Percentiles rank a stretch among this genome's conserved stretches.
Conservation (phyloP, 2,797 vertebrate genomes). For the Hydrolagus colliei region DNA sequence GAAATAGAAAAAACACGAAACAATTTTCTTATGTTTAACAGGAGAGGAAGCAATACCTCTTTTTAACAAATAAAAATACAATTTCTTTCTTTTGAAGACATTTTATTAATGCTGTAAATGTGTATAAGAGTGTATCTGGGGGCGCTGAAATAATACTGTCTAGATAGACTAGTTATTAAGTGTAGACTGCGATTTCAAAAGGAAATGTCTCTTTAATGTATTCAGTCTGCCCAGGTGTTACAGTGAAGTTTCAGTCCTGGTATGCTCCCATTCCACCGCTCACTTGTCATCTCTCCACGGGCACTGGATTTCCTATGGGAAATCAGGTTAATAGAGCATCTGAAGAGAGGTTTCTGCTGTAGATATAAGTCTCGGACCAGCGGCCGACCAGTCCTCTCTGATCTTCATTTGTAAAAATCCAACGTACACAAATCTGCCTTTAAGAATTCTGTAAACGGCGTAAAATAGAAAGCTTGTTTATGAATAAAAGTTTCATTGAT, state of each 20-base stretch:
- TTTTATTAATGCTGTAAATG: neutral
- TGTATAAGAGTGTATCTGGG: neutral
- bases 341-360: neutral
- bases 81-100: conserved; percentile 10
- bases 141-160: neutral
- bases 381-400: neutral
- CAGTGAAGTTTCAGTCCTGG: neutral
- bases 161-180: neutral
- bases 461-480: neutral
- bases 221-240: conserved; percentile 23
- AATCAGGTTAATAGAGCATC: neutral
- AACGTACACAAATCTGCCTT: neutral
- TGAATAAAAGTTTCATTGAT: neutral
- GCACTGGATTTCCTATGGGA: neutral
- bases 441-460: neutral
- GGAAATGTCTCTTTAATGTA: conserved; percentile 4
- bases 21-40: no score
- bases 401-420: neutral
- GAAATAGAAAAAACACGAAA: neutral
- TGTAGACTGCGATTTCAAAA: neutral
- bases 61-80: neutral
- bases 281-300: neutral
- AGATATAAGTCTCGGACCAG: neutral
- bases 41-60: neutral
- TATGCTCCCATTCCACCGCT: neutral